These are phyloP conservation scores for Poecilus cupreus DNA, from an alignment of 2,888 invertebrate genomes.

Conservation along the genomic window DNA sequence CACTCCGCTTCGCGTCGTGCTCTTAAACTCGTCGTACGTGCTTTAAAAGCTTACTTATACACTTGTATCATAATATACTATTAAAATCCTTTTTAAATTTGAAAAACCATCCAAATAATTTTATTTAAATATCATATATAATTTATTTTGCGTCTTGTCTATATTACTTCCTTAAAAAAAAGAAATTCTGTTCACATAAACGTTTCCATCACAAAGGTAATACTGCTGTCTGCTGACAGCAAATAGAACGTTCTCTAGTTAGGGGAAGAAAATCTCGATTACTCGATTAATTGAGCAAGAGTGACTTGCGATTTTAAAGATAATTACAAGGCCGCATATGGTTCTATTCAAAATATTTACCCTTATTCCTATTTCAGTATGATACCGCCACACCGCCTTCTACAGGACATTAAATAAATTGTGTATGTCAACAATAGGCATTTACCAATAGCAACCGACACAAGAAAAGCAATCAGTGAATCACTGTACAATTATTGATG, in stretches of 20 bases:
- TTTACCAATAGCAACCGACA: conserved; percentile 40
- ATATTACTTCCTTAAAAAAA: not conserved
- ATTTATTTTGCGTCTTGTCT: too few species aligned
- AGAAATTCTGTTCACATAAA: not conserved
- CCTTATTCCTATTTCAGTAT: conserved; percentile 44
- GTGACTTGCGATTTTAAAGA: conserved; percentile 46
- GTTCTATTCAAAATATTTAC: conserved; percentile 58
- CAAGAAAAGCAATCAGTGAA: conserved; percentile 7
- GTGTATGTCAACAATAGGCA: conserved; percentile 24
- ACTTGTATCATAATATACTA: too few species aligned
- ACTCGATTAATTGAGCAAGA: conserved; percentile 34
- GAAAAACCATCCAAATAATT: too few species aligned
- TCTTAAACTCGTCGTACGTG: too few species aligned
- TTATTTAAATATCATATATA: too few species aligned
- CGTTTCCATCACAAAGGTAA: not conserved
- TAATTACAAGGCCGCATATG: conserved; percentile 55
- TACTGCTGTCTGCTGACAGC: not conserved
- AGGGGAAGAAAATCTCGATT: conserved; percentile 38
- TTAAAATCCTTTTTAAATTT: too few species aligned
- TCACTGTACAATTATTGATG: conserved; percentile 21
- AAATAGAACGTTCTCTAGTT: not conserved
- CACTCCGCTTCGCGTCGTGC: too few species aligned
- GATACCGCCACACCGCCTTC: conserved; percentile 31
- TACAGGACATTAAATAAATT: conserved; percentile 40
- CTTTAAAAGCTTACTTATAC: too few species aligned